Evolutionary conservation across 2,888 invertebrate genomes (phyloP).

Genomic region (Calameuta pallipes): DNA sequence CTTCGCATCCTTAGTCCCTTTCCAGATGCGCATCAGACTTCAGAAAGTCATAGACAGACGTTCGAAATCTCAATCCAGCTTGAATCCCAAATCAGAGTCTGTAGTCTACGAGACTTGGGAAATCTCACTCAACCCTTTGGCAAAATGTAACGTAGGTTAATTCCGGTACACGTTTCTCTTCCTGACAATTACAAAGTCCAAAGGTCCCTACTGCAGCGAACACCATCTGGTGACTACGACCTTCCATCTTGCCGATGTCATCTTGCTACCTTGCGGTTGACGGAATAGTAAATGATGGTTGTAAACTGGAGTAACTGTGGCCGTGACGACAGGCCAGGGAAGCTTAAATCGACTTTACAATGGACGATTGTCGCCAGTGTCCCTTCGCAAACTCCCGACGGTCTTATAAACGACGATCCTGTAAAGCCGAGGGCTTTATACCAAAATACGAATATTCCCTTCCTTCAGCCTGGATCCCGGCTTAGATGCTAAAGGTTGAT

Average conservation of each 20-base stretch:
- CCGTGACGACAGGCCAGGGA: not conserved
- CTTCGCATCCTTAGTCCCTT: not conserved
- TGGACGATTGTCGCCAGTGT: slow-evolving; percentile 15
- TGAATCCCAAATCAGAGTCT: not conserved
- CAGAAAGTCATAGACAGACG: not conserved
- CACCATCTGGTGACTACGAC: not conserved
- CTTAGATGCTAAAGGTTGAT: not conserved
- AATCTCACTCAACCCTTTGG: not conserved
- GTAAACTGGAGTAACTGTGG: not conserved
- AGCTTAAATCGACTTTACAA: slow-evolving; percentile 15
- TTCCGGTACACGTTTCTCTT: not conserved
- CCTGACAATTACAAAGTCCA: not conserved
- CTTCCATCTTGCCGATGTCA: not conserved
- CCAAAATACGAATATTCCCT: not conserved
- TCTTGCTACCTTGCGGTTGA: not conserved
- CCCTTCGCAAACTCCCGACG: slow-evolving; percentile 4
- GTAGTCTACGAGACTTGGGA: not conserved
- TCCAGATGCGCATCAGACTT: not conserved
- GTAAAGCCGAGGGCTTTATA: not conserved
- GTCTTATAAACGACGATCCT: slow-evolving; percentile 12
- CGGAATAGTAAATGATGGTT: not conserved
- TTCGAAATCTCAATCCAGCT: not conserved
- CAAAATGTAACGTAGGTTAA: not conserved
- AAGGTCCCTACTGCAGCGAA: not conserved
- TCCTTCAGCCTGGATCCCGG: not conserved